Evolutionary conservation across 2,888 invertebrate genomes (phyloP).

Genomic region (Hemicrepidius hirtus): DNA sequence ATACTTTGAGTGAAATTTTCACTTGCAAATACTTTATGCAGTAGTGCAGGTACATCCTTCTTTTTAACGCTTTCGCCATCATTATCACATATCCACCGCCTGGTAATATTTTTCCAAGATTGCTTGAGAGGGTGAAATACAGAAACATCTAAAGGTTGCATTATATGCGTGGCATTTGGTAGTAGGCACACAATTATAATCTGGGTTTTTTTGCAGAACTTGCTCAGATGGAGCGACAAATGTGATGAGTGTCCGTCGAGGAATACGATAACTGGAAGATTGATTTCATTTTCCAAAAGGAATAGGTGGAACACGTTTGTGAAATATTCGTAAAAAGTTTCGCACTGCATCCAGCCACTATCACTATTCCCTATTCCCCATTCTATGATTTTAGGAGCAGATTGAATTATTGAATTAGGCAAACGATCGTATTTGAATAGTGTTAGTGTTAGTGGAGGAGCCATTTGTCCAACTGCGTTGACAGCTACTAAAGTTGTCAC

Average conservation of each 20-base stretch:
- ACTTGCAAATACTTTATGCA: background rate
- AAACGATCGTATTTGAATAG: constrained; percentile 20
- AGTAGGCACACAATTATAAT: constrained; percentile 1
- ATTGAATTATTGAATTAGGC: background rate
- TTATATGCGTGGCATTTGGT: no score
- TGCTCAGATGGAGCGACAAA: constrained; percentile 7
- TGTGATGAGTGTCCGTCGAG: constrained; percentile 4
- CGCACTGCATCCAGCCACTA: background rate
- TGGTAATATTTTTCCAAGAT: constrained; percentile 8
- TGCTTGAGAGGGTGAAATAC: constrained; percentile 13
- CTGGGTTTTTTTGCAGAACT: background rate
- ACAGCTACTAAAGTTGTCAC: no score
- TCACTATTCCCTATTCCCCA: constrained; percentile 9
- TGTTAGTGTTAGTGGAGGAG: no score
- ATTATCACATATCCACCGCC: background rate
- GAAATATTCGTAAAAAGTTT: background rate
- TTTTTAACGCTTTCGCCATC: background rate
- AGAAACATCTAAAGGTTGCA: constrained; percentile 13
- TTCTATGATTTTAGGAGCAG: constrained; percentile 2
- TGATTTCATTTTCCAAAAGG: background rate
- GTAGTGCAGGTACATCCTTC: background rate
- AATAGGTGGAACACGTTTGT: no score
- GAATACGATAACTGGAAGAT: no score
- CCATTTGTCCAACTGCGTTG: no score
- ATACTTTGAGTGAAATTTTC: background rate